Evolutionary conservation across 2,888 invertebrate genomes (phyloP), one percentile per base, ranked within the genome.

Genomic region (Synanthedon myopaeformis): DNA sequence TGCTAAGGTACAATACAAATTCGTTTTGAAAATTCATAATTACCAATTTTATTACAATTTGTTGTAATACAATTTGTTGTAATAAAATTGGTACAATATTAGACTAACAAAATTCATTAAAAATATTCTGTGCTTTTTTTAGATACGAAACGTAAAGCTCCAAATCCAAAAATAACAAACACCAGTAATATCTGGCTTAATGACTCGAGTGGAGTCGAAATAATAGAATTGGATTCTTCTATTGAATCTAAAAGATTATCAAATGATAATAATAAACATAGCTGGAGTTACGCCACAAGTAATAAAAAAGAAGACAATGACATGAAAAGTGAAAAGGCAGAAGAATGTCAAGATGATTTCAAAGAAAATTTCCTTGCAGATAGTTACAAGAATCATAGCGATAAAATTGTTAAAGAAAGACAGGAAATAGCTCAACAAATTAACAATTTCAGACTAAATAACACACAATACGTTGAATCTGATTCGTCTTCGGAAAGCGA

Each of bases 141-240:
- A 49, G 49, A 49, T 23, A 8, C 4, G 23, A 49, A 49, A 19
- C 17, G 49, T 17, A 49, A 49, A 17, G 13, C 19, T 3, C 59
- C 65, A 0, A 58, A 56, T 23, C 62, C 75, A 23, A 69, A 74
- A n/a, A 61, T 70, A 14, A 53, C 65, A 14, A 45, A 45, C 11
- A 59, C 66, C 12, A 63, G 67, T 23, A 69, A 70, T 51, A 55
- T 72, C 55, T 75, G 75, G 77, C 53, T 70, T 53, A 63, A 65
- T 55, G 49, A 50, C 56, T 42, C 58, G 49, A 59, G 64, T 11
- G 65, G 67, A 19, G 63, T 80, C 4, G 72, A 81, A 69, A 79
- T 84, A 17, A 69, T 73, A 51, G 85, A 84, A 69, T 58, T 84
- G 6, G 70, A 75, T 51, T 69, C 74, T 3, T 69, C 72, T 28